A percentile compares a stretch with the other conserved stretches of the same genome.
phyloP scores from a whole-genome alignment of 1,140 invertebrate species.

The Frieseomelitta varia region DNA sequence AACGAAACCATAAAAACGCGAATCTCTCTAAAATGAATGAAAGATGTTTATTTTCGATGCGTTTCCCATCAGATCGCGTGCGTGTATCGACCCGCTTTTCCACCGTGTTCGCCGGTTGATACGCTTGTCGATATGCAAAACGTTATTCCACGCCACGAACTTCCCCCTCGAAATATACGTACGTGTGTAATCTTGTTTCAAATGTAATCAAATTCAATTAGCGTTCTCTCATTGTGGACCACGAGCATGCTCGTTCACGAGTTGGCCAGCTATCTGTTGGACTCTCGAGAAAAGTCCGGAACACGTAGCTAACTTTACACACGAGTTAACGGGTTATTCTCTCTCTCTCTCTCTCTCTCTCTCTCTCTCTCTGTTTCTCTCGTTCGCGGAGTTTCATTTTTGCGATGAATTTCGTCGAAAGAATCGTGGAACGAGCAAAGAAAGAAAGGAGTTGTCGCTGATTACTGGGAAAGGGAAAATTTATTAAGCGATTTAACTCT shows the following conservation, averaged over 20 bases:
- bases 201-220: conserved; percentile 36
- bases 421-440: background rate
- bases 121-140: background rate
- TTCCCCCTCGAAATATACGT: background rate
- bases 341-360: conserved; percentile 20
- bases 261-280: background rate
- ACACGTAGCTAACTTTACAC: conserved; percentile 18
- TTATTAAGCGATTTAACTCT: background rate
- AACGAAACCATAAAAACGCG: background rate
- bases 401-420: background rate
- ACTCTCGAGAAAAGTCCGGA: conserved; percentile 9
- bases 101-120: background rate
- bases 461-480: background rate
- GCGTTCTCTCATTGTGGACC: background rate
- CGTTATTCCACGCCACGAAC: background rate
- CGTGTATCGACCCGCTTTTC: background rate
- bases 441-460: background rate
- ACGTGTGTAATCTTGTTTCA: background rate
- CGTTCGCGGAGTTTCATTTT: background rate
- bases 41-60: too few relatives aligned
- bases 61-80: background rate
- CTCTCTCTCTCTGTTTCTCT: conserved; percentile 5
- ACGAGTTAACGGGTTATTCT: background rate
- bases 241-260: background rate
- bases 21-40: too few relatives aligned